phyloP scores from a whole-genome alignment of 2,113 vertebrate genomes.

The Rallus limicola region DNA sequence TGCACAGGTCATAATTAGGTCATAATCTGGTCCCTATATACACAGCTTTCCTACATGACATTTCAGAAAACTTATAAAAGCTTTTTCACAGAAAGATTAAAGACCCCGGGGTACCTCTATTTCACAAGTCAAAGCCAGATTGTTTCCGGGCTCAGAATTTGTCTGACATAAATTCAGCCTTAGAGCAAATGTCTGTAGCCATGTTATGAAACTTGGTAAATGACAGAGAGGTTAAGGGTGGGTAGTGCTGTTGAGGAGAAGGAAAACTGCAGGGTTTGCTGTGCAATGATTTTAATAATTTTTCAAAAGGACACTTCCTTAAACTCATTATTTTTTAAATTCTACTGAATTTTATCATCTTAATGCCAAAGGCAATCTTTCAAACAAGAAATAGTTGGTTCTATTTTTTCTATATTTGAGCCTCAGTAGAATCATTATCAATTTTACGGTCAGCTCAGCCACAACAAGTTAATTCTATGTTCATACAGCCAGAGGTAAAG shows the following conservation, averaged over 20 bases:
- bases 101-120: not conserved
- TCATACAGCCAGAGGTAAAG: not conserved
- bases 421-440: not conserved
- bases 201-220: not conserved
- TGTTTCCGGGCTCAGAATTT: not conserved
- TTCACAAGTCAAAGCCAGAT: not conserved
- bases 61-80: constrained; percentile 14
- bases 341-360: not conserved
- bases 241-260: not conserved
- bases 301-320: not conserved
- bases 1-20: not conserved
- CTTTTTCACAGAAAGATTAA: not conserved
- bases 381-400: not conserved
- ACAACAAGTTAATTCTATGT: not conserved
- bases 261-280: not conserved
- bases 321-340: not conserved
- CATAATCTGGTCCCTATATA: not conserved
- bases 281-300: not conserved
- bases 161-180: not conserved
- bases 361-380: not conserved
- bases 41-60: not conserved
- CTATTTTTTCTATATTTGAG: not conserved
- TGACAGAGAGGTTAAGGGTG: not conserved
- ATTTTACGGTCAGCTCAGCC: not conserved
- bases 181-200: not conserved